Percentiles rank a stretch among this genome's conserved stretches.
Conservation (phyloP, 2,888 invertebrate species). For the Blera fallax region DNA sequence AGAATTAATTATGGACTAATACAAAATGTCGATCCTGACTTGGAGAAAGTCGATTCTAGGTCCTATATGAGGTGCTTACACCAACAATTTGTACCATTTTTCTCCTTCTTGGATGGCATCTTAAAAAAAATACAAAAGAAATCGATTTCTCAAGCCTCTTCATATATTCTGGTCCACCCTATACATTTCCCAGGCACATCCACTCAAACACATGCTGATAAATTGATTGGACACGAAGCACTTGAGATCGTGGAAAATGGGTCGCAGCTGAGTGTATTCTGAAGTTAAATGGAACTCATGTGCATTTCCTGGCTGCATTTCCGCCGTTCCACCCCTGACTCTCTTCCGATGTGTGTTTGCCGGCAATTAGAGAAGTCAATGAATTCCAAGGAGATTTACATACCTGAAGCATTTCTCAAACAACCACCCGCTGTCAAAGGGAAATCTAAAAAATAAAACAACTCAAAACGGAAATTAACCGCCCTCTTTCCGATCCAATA, state of each 20-base stretch:
- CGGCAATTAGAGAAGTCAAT: slow-evolving; percentile 60
- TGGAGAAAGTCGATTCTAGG: too few species aligned
- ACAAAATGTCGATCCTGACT: too few species aligned
- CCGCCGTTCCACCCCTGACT: background rate
- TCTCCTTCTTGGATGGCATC: too few species aligned
- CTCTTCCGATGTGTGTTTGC: background rate
- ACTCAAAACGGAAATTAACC: slow-evolving; percentile 13
- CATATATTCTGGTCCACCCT: background rate
- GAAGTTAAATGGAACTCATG: slow-evolving; percentile 46
- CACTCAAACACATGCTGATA: slow-evolving; percentile 10
- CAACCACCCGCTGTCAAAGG: background rate
- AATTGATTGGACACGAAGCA: slow-evolving; percentile 62
- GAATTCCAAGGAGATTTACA: slow-evolving; percentile 48
- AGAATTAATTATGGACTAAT: too few species aligned
- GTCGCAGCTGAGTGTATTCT: slow-evolving; percentile 60
- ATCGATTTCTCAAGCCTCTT: too few species aligned
- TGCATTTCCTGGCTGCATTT: slow-evolving; percentile 56
- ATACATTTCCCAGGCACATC: background rate
- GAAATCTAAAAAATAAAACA: slow-evolving; percentile 7
- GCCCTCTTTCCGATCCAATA: slow-evolving; percentile 25
- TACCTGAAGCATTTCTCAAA: background rate
- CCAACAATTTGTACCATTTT: too few species aligned
- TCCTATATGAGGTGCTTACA: too few species aligned
- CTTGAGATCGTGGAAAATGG: slow-evolving; percentile 40
- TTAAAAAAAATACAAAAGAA: too few species aligned